Evolutionary conservation across 92 coral and sea anemone species (phyloP), one percentile per base, ranked within the genome.

Genomic region (Virgularia gustaviana): DNA sequence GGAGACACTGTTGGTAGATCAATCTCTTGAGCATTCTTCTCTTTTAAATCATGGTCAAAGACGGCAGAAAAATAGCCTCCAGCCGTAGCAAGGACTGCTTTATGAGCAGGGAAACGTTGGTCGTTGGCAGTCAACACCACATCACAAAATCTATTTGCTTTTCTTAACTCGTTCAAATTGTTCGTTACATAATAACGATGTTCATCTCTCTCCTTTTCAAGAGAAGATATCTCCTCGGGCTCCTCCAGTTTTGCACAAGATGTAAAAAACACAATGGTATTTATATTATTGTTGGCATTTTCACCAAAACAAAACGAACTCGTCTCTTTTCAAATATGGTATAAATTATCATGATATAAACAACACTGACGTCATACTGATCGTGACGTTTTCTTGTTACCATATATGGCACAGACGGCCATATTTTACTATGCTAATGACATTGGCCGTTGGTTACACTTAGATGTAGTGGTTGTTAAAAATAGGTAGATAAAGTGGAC

Each of bases 21-120:
- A 39, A 68, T 68, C 34, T 68, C 30, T 68, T 32, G 23, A 0
- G 75, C 75, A 19, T 68, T 15, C 36, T 49, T 68, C 30, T 68
- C 75, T 19, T 23, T 28, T 68, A 68, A 47, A 34, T 68, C 61
- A 34, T 68, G 75, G 33, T 68, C 61, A 68, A 68, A 68, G 18
- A 68, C 61, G 33, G 75, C 75, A 22, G 75, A 49, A 39, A 68
- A 68, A 31, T 68, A 68, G 1, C 75, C 75, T 27, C 75, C 75
- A 49, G 75, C 75, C 43, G 75, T 45, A 37, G 60, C 47, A 18
- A 68, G 61, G 6, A 68, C 61, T 9, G 75, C 75, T 51, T 68
- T 68, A 20, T 68, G 75, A 68, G 75, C 75, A 31, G 75, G 75
- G 20, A 68, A 68, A 13, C 43, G 32, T 49, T 51, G 41, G 11